Evolutionary conservation across 2,113 vertebrate genomes (phyloP).

Genomic region (Delphinapterus leucas): DNA sequence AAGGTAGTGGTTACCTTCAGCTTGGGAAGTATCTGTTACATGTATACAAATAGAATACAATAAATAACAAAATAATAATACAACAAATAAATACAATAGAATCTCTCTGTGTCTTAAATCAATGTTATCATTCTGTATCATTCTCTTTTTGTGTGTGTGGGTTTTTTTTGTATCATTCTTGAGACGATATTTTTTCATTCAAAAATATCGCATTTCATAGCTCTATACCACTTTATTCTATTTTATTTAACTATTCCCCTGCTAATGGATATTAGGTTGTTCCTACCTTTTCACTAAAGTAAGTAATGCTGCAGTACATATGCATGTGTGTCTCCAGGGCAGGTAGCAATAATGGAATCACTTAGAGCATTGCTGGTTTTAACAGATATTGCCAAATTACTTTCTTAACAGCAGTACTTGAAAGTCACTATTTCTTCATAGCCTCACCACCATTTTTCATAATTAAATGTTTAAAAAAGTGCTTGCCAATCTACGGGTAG

Average conservation of each 20-base stretch:
- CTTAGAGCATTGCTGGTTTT: background rate
- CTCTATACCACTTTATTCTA: background rate
- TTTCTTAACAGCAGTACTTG: background rate
- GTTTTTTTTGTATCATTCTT: background rate
- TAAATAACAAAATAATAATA: no score
- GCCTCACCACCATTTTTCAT: background rate
- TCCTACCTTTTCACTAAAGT: background rate
- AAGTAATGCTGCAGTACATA: background rate
- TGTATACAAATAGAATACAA: background rate
- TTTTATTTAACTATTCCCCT: background rate
- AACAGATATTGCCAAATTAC: background rate
- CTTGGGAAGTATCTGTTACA: background rate
- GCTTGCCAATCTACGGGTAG: background rate
- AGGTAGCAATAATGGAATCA: background rate
- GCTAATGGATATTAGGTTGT: background rate
- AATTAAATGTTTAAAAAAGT: background rate
- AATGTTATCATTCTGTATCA: background rate
- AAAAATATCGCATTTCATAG: background rate
- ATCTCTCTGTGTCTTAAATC: background rate
- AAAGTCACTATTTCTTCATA: background rate
- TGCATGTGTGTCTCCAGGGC: background rate
- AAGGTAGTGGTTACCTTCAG: background rate
- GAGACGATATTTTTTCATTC: background rate
- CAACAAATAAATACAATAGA: background rate
- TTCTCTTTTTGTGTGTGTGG: background rate